Evolutionary conservation across 2,888 invertebrate species (phyloP).

Genomic region (Phyllotreta striolata): DNA sequence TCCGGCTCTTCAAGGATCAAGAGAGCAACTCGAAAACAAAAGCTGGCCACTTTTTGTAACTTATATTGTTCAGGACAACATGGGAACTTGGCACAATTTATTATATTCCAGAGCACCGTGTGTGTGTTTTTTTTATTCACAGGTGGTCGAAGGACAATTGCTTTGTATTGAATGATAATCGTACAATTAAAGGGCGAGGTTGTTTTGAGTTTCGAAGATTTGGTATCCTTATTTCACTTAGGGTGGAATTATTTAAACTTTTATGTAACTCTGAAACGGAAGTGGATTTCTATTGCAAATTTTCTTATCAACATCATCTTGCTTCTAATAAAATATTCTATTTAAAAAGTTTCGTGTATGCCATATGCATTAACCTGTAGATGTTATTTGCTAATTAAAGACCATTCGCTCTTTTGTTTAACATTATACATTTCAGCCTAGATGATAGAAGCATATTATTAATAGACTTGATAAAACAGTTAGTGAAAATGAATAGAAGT

Average conservation of each 20-base stretch:
- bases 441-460: constrained; percentile 28
- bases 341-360: too few relatives aligned
- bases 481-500: constrained; percentile 31
- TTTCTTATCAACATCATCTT: too few relatives aligned
- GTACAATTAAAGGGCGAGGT: constrained; percentile 8
- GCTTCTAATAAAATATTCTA: too few relatives aligned
- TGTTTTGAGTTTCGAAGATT: background rate
- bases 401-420: constrained; percentile 32
- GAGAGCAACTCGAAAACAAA: constrained; percentile 42
- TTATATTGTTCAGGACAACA: constrained; percentile 38
- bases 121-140: constrained; percentile 22
- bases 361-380: background rate
- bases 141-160: constrained; percentile 26
- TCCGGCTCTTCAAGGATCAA: constrained; percentile 37
- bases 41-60: constrained; percentile 42
- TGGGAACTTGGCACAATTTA: constrained; percentile 40
- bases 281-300: too few relatives aligned
- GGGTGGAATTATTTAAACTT: too few relatives aligned
- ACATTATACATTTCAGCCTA: constrained; percentile 39
- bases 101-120: constrained; percentile 31
- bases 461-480: constrained; percentile 37
- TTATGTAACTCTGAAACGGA: too few relatives aligned
- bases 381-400: constrained; percentile 29
- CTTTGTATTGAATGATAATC: constrained; percentile 8
- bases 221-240: too few relatives aligned